Evolutionary conservation across 1,140 invertebrate species (phyloP), one percentile per base, ranked within the genome.

Genomic region (Drosophila persimilis): DNA sequence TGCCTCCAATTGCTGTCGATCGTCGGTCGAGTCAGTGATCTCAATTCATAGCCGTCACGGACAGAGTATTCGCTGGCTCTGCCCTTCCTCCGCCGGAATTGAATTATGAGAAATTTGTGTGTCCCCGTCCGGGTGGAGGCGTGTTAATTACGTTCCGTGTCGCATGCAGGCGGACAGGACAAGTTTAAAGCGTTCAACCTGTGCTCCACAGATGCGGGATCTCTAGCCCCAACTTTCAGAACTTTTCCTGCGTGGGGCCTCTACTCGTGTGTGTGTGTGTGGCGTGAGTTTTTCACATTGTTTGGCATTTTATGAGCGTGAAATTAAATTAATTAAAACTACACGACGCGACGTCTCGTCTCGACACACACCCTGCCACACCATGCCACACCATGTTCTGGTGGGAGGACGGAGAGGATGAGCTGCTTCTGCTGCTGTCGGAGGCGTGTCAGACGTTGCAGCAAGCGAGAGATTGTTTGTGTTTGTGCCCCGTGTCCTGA

Each of bases 261-360:
- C 11, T 43, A 26, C 52, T 20, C 4, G 24, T 26, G 24, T 24
- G 24, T 5, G 20, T 20, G 20, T 20, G 41, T 74, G 64, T 73
- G 45, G 15, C 31, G 35, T 41, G 51, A 55, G 79, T 65, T 83
- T 73, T 73, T 75, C 70, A 64, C 65, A 88, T 88, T 86, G 83
- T 78, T 83, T 78, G 83, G 57, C 65, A 65, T 76, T 88, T 83
- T 81, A 81, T 76, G 60, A 81, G 83, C 71, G 63, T 79, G 47
- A 86, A 86, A 88, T 86, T 78, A 73, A 86, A 88, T 86, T 88
- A 86, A 88, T 88, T 86, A 88, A 86, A 86, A 81, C 78, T 86
- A 69, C 57, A 79, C 71, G 44, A 41, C 53, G 44, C 71, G 44
- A 35, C 53, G 48, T 64, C 39, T 24, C 43, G 31, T 48, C 24